These are phyloP conservation scores for Tupaia chinensis DNA, from an alignment of 2,113 vertebrate genomes.

Conservation along the genomic window DNA sequence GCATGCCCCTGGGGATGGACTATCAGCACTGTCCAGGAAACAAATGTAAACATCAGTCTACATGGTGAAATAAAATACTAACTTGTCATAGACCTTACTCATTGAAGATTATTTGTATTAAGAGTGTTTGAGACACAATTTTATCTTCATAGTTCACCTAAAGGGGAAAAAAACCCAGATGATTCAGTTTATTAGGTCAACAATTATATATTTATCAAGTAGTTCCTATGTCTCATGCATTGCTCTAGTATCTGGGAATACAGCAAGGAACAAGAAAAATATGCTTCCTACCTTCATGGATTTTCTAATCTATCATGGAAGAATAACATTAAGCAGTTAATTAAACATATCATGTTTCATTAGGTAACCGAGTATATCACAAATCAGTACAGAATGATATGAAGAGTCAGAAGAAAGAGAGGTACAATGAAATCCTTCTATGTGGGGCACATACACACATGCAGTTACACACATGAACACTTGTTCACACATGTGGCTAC, in stretches of 20 bases:
- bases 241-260: neutral
- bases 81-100: neutral
- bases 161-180: neutral
- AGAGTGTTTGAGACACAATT: neutral
- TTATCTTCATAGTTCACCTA: neutral
- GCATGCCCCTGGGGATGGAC: neutral
- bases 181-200: neutral
- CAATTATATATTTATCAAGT: neutral
- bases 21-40: neutral
- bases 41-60: neutral
- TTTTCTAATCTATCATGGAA: constrained; percentile 69
- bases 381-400: constrained; percentile 27
- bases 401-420: neutral
- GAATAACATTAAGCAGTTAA: constrained; percentile 55
- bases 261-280: constrained; percentile 23
- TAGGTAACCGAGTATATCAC: constrained; percentile 34
- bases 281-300: constrained; percentile 31
- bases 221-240: neutral
- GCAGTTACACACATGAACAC: fast-evolving
- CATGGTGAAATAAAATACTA: neutral
- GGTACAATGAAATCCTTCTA: neutral
- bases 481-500: too few relatives aligned
- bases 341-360: constrained; percentile 61
- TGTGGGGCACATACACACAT: neutral
- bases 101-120: neutral